A percentile compares a stretch with the other conserved stretches of the same genome.
These are phyloP conservation scores for Hirundo rustica DNA, from an alignment of 2,797 vertebrate species.

Conservation along the genomic window DNA sequence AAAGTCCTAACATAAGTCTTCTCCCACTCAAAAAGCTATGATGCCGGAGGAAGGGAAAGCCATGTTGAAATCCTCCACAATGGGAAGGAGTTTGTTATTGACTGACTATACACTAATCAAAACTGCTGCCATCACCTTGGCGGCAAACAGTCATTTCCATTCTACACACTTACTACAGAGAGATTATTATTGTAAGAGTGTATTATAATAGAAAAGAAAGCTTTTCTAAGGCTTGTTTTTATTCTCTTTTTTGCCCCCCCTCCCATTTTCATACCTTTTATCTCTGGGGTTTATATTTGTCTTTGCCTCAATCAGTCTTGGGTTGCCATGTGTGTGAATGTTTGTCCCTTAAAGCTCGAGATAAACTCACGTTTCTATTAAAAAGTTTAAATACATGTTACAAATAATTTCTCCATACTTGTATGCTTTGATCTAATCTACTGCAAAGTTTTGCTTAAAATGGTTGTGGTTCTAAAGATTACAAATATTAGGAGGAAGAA, in stretches of 20 bases:
- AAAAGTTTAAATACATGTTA: constrained; percentile 67
- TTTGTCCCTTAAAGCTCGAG: constrained; percentile 45
- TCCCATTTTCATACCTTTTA: not conserved
- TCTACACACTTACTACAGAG: not conserved
- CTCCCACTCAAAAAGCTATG: not conserved
- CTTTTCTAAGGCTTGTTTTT: not conserved
- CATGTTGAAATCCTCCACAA: not conserved
- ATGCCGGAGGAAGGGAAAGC: not conserved
- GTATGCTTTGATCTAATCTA: constrained; percentile 70
- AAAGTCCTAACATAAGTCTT: not conserved
- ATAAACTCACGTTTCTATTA: constrained; percentile 63
- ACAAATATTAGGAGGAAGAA: constrained; percentile 62
- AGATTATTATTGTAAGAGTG: not conserved
- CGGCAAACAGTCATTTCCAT: not conserved
- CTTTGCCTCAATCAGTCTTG: constrained; percentile 42
- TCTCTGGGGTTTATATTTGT: constrained; percentile 50
- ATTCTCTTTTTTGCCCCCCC: not conserved
- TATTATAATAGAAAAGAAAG: not conserved
- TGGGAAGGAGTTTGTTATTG: not conserved
- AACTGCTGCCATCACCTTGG: not conserved
- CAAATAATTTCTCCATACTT: constrained; percentile 56
- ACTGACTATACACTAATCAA: not conserved
- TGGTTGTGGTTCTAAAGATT: constrained; percentile 61
- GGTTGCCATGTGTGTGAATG: not conserved
- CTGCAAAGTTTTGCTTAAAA: constrained; percentile 64